Evolutionary conservation across 2,888 invertebrate species (phyloP).

Genomic region (Yponomeuta malinellus): DNA sequence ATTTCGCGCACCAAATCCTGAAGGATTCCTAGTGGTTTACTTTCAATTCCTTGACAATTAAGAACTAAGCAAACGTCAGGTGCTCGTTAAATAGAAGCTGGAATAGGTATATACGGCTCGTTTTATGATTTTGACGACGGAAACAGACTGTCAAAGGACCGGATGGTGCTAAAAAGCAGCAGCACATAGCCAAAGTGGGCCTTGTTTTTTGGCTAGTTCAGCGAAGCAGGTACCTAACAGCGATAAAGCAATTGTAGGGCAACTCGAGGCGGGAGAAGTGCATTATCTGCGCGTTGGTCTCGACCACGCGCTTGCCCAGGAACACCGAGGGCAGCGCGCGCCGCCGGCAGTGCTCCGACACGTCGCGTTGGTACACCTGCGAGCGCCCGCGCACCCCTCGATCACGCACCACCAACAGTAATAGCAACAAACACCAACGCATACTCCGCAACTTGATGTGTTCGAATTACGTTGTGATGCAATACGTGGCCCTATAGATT

Average conservation of each 20-base stretch:
- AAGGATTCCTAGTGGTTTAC: too few relatives aligned
- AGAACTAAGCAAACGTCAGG: too few relatives aligned
- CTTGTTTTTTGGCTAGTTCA: background rate
- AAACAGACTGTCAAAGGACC: too few relatives aligned
- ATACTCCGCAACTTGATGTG: background rate
- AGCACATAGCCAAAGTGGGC: background rate
- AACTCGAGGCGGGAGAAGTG: conserved; percentile 50
- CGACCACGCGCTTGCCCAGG: conserved; percentile 47
- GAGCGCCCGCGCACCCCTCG: background rate
- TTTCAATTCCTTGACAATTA: too few relatives aligned
- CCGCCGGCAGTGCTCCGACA: conserved; percentile 58
- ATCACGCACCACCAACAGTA: background rate
- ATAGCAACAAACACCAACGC: background rate
- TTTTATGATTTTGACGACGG: too few relatives aligned
- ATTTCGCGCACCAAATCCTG: too few relatives aligned
- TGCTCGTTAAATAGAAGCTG: too few relatives aligned
- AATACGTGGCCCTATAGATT: background rate
- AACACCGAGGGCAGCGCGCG: conserved; percentile 58
- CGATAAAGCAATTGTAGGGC: conserved; percentile 58
- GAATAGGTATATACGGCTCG: too few relatives aligned
- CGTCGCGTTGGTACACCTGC: conserved; percentile 42
- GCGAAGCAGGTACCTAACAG: conserved; percentile 40
- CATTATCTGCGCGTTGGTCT: conserved; percentile 48
- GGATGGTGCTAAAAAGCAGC: too few relatives aligned
- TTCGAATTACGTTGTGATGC: background rate